Percentiles rank a stretch among this genome's conserved stretches.
phyloP scores from a whole-genome alignment of 2,113 vertebrate species.

The Collichthys lucidus region DNA sequence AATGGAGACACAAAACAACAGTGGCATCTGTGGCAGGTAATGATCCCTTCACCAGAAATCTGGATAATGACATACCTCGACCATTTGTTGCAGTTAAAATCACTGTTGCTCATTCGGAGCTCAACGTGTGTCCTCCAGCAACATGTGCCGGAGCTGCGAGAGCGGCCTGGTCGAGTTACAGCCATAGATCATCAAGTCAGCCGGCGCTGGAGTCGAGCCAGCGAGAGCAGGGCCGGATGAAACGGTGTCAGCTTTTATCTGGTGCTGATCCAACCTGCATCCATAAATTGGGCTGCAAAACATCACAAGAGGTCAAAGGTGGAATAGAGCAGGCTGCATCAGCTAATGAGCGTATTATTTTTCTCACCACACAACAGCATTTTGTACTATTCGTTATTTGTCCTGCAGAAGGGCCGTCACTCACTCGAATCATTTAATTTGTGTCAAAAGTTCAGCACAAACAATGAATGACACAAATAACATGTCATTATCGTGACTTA shows the following conservation, averaged over 20 bases:
- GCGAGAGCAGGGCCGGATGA: conserved; percentile 38
- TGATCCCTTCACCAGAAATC: conserved; percentile 76
- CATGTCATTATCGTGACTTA: too few species aligned
- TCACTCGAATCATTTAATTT: not conserved
- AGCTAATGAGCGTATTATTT: conserved; percentile 38
- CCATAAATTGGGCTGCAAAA: conserved; percentile 50
- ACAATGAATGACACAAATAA: too few species aligned
- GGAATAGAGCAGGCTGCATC: conserved; percentile 34
- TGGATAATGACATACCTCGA: conserved; percentile 73
- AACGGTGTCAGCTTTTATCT: conserved; percentile 68
- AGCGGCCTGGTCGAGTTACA: conserved; percentile 50
- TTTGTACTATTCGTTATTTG: not conserved
- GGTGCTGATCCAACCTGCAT: conserved; percentile 57
- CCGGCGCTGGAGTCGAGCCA: conserved; percentile 55
- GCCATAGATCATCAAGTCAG: conserved; percentile 56
- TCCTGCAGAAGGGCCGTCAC: not conserved
- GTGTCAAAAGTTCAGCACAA: too few species aligned
- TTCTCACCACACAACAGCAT: not conserved
- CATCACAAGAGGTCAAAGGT: conserved; percentile 48
- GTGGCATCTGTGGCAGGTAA: conserved; percentile 82
- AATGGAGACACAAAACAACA: conserved; percentile 75
- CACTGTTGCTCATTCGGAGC: conserved; percentile 76
- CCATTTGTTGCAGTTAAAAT: conserved; percentile 83
- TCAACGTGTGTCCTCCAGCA: conserved; percentile 72
- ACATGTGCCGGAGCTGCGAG: conserved; percentile 65